Conservation (phyloP, 2,888 invertebrate species). For the Ectropis crepuscularia region DNA sequence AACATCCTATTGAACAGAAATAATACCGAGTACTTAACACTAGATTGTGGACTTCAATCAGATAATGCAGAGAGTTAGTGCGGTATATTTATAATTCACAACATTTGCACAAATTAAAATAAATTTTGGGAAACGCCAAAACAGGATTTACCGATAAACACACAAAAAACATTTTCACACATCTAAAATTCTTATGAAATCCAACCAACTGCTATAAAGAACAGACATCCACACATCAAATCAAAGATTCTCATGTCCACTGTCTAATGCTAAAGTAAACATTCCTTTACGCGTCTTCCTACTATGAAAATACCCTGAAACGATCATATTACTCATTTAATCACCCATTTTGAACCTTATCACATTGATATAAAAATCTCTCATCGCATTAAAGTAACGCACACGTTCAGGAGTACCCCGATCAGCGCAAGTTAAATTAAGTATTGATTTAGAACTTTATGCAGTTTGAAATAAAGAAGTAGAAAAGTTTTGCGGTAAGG, state of each 20-base stretch:
- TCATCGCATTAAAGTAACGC: background rate
- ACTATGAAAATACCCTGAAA: slow-evolving; percentile 14
- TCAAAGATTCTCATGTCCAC: slow-evolving; percentile 31
- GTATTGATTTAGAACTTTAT: slow-evolving; percentile 5
- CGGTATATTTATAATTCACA: too few relatives aligned
- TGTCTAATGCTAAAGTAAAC: slow-evolving; percentile 29
- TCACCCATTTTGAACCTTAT: slow-evolving; percentile 25
- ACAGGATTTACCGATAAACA: slow-evolving; percentile 6
- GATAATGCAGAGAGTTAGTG: too few relatives aligned
- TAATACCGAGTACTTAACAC: too few relatives aligned
- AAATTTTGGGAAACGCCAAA: too few relatives aligned
- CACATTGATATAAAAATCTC: background rate
- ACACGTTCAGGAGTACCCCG: slow-evolving; percentile 1
- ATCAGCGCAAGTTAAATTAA: background rate
- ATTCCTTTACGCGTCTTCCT: slow-evolving; percentile 32
- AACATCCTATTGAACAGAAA: too few relatives aligned
- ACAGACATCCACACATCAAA: slow-evolving; percentile 18
- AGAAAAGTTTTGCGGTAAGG: background rate
- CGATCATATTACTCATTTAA: background rate
- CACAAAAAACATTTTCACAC: slow-evolving; percentile 1
- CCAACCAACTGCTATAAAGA: slow-evolving; percentile 3
- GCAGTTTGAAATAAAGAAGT: background rate
- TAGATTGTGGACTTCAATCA: too few relatives aligned
- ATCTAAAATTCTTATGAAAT: slow-evolving; percentile 9
- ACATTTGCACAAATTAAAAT: too few relatives aligned